These are phyloP conservation scores for Pasiphila rectangulata DNA, from an alignment of 2,888 invertebrate species.

Conservation along the genomic window DNA sequence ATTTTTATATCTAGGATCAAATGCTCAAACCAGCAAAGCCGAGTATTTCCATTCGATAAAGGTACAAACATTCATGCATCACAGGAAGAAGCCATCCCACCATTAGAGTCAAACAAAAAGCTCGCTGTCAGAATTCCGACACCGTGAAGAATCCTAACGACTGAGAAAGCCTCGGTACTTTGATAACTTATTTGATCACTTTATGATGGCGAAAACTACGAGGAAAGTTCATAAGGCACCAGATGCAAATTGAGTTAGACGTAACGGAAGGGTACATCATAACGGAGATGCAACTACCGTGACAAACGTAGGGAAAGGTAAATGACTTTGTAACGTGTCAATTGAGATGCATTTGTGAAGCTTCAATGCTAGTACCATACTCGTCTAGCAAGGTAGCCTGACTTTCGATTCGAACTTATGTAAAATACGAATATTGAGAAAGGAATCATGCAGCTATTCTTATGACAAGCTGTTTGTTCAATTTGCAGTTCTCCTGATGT, in stretches of 20 bases:
- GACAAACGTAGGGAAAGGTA: conserved; percentile 46
- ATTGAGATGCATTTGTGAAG: conserved; percentile 23
- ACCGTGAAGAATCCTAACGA: conserved; percentile 71
- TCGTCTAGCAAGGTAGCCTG: too few relatives aligned
- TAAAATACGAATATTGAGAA: too few relatives aligned
- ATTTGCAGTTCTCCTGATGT: too few relatives aligned
- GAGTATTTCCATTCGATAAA: conserved; percentile 4
- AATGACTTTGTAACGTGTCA: conserved; percentile 57
- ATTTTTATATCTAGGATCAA: too few relatives aligned
- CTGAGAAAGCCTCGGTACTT: conserved; percentile 60
- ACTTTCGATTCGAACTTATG: too few relatives aligned
- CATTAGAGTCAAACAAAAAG: conserved; percentile 64
- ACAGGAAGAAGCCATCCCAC: conserved; percentile 51
- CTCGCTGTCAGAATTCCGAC: conserved; percentile 57
- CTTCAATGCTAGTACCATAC: too few relatives aligned
- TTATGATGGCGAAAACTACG: conserved; percentile 75
- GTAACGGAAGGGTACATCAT: conserved; percentile 57
- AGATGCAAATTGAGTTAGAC: conserved; percentile 69
- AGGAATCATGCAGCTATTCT: too few relatives aligned
- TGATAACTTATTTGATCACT: conserved; percentile 78
- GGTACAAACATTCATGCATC: conserved; percentile 25
- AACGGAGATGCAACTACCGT: conserved; percentile 62
- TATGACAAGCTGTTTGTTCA: too few relatives aligned
- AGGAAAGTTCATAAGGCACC: conserved; percentile 69
- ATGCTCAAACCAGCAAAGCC: neutral